A percentile compares a stretch with the other conserved stretches of the same genome.
phyloP scores from a whole-genome alignment of 2,888 invertebrate genomes.

The Lithophane ornitopus region DNA sequence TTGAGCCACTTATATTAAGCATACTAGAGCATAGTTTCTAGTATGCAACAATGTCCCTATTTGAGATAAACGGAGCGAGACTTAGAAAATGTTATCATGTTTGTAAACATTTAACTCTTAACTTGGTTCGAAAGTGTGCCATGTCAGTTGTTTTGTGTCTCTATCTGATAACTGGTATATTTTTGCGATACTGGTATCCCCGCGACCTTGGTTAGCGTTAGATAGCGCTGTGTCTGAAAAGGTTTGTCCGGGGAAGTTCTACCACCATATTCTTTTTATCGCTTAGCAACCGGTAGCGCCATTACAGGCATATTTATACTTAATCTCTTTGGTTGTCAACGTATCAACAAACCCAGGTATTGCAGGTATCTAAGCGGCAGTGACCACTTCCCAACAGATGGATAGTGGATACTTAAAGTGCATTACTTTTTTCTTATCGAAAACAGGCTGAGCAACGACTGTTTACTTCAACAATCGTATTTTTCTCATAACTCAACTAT shows the following conservation, averaged over 20 bases:
- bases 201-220: slow-evolving; percentile 15
- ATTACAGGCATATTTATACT: background rate
- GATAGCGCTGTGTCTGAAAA: background rate
- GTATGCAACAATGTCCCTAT: slow-evolving; percentile 35
- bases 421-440: background rate
- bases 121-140: slow-evolving; percentile 33
- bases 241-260: background rate
- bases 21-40: slow-evolving; percentile 12
- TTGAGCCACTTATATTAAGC: slow-evolving; percentile 27
- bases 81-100: slow-evolving; percentile 22
- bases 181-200: slow-evolving; percentile 16
- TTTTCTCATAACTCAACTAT: slow-evolving; percentile 10
- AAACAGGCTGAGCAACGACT: background rate
- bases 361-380: background rate
- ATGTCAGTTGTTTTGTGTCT: slow-evolving; percentile 25
- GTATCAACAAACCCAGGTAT: background rate
- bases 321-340: too few species aligned
- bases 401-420: background rate
- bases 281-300: background rate
- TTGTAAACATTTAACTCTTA: slow-evolving; percentile 24
- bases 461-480: background rate
- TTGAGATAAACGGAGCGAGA: slow-evolving; percentile 49
- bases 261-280: background rate
- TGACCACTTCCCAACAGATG: background rate
- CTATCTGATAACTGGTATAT: slow-evolving; percentile 14